Evolutionary conservation across 2,797 vertebrate species (phyloP).

Genomic region (Neosilurus mollespiculum): DNA sequence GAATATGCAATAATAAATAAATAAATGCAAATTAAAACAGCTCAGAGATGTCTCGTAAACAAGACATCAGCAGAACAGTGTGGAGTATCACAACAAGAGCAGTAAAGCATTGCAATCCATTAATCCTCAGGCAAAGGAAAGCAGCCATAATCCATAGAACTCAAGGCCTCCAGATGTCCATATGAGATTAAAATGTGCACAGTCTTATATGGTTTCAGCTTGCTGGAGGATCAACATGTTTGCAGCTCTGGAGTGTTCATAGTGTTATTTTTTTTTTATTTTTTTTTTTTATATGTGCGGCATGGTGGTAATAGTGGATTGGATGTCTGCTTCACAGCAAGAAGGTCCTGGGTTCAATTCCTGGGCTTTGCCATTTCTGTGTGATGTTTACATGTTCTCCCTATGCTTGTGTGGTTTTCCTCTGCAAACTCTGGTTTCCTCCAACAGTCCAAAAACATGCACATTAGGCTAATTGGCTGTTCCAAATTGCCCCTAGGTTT

Average conservation of each 20-base stretch:
- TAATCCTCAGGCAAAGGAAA: slow-evolving; percentile 46
- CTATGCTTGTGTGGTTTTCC: no score
- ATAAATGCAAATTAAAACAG: slow-evolving; percentile 23
- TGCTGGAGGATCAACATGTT: slow-evolving; percentile 39
- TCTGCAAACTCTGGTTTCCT: no score
- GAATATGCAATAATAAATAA: neutral
- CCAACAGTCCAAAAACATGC: no score
- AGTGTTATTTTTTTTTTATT: neutral
- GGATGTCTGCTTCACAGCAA: no score
- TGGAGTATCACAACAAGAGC: slow-evolving; percentile 42
- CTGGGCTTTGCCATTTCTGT: no score
- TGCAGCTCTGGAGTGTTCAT: neutral
- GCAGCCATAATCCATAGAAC: slow-evolving; percentile 40
- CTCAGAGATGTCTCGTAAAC: slow-evolving; percentile 43
- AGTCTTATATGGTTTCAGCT: slow-evolving; percentile 33
- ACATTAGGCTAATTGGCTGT: no score
- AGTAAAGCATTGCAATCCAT: slow-evolving; percentile 43
- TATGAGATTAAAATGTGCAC: slow-evolving; percentile 43
- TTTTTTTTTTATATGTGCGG: no score
- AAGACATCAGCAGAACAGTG: slow-evolving; percentile 29
- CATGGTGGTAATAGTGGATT: no score
- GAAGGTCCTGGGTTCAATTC: no score
- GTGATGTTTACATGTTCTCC: no score
- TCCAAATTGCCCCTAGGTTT: no score
- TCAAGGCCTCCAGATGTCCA: slow-evolving; percentile 51